phyloP scores from a whole-genome alignment of 2,888 invertebrate species.

The Ornithoptera priamus region DNA sequence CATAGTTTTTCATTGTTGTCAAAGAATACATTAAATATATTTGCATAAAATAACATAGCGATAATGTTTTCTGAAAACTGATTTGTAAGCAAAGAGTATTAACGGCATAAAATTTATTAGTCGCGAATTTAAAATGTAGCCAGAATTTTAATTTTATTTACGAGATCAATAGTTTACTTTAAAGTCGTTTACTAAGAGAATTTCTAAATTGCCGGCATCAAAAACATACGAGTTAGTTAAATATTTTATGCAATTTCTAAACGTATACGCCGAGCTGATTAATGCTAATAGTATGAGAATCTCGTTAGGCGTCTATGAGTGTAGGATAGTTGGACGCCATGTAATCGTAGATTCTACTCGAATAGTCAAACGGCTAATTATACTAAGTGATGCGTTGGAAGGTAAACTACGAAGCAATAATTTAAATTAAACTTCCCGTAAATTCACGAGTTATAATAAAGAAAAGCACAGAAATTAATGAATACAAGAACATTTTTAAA shows the following conservation, averaged over 20 bases:
- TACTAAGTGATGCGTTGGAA: neutral
- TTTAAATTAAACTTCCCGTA: neutral
- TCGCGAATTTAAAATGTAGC: neutral
- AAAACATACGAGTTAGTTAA: neutral
- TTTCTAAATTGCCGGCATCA: neutral
- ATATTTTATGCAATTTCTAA: conserved; percentile 5
- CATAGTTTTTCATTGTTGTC: no score
- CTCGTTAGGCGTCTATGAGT: conserved; percentile 4
- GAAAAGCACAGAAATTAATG: neutral
- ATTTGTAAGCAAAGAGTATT: neutral
- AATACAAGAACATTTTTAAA: no score
- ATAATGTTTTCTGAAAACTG: neutral
- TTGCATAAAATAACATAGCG: neutral
- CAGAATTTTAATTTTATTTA: neutral
- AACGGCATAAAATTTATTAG: neutral
- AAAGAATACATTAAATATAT: no score
- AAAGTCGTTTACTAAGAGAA: neutral
- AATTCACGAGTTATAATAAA: neutral
- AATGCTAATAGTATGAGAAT: neutral
- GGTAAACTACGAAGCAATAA: neutral
- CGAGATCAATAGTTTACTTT: neutral
- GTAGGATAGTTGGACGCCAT: conserved; percentile 2
- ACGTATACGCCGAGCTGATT: conserved; percentile 3
- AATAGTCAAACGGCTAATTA: conserved; percentile 23
- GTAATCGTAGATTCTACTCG: conserved; percentile 15